Evolutionary conservation across 2,797 vertebrate genomes (phyloP), one percentile per base, ranked within the genome.

Genomic region (Steatocranus sp.): DNA sequence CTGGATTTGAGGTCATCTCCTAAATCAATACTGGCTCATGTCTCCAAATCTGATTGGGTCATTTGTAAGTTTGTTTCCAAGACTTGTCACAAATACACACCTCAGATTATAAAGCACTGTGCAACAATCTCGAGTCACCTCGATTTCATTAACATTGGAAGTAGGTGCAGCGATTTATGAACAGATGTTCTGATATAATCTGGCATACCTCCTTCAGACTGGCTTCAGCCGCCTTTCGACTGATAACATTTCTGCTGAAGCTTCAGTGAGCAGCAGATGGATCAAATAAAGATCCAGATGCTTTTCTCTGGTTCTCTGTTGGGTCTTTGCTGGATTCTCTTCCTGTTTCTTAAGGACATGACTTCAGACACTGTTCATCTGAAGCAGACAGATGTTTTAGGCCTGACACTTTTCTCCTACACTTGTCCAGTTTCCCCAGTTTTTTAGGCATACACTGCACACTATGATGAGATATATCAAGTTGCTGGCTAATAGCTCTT

Each of bases 161-260:
- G 23, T 0, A 25, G 14, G 8, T 68, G 20, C 36, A 43, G 38
- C 11, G 8, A 41, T 68, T 43, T n/a, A n/a, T 61, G 30, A 61
- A 5, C 18, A 61, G 30, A 61, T 34, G 56, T 11, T 61, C 30
- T 61, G 30, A 30, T 61, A n/a, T 12, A 61, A 1, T 61, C 56
- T 34, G 30, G 30, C 1, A 61, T 1, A n/a, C 27, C 1, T 63
- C 34, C 0, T 1, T 23, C 8, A 68, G 38, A 27, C 11, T 25
- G 38, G 1, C 36, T 68, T 43, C 63, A 68, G 38, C 2, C 0
- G 2, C 1, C 38, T 43, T 68, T 23, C 7, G 0, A 1, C 14
- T 43, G 38, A 68, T 4, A 43, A 41, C 38, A 68, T 68, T 68
- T 68, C 38, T 43, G 38, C 23, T 11, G 38, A 68, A 7, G 63